phyloP scores from a whole-genome alignment of 1,140 invertebrate genomes.

The Apis mellifera region Amel_HAv3.1 CM009937.2:6407501-6408000 shows the following conservation, averaged over 20 bases:
- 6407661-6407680: neutral
- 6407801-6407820: constrained; percentile 30
- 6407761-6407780: neutral
- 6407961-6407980: constrained; percentile 57
- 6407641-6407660: no score
- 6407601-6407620: no score
- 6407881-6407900: constrained; percentile 57
- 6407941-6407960: constrained; percentile 31
- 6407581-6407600: no score
- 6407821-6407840: constrained; percentile 46
- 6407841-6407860: constrained; percentile 61
- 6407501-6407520: no score
- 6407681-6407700: neutral
- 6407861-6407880: constrained; percentile 67
- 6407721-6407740: no score
- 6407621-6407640: no score
- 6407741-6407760: neutral
- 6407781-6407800: constrained; percentile 38
- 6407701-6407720: no score
- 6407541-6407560: no score
- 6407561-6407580: no score
- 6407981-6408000: constrained; percentile 69
- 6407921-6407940: constrained; percentile 67
- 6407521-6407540: no score
- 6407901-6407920: constrained; percentile 67